These are phyloP conservation scores for Phataginus tricuspis DNA, from an alignment of 2,797 vertebrate species.

Conservation along the genomic window DNA sequence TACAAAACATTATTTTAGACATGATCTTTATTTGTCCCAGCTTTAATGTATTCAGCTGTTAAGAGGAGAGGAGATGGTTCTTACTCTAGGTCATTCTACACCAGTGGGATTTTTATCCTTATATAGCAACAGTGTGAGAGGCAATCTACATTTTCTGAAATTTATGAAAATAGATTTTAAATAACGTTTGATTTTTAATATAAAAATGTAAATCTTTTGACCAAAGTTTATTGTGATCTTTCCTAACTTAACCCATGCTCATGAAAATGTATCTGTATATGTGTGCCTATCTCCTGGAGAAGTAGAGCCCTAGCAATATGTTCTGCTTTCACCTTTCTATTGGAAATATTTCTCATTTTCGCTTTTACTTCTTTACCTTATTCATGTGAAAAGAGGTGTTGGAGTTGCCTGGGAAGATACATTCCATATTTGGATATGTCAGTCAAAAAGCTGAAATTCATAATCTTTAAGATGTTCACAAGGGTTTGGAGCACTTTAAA, in stretches of 20 bases:
- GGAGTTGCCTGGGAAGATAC: not conserved
- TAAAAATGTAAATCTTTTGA: slow-evolving; percentile 37
- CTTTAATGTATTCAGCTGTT: slow-evolving; percentile 55
- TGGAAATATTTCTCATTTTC: not conserved
- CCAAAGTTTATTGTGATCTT: slow-evolving; percentile 3
- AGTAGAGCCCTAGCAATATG: not conserved
- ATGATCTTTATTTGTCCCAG: slow-evolving; percentile 61
- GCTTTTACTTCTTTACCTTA: not conserved
- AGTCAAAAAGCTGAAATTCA: slow-evolving; percentile 12
- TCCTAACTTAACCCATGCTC: not conserved
- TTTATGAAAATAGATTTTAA: slow-evolving; percentile 36
- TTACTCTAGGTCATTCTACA: slow-evolving; percentile 34
- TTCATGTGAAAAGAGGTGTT: not conserved
- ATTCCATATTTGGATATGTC: slow-evolving; percentile 10
- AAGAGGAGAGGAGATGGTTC: slow-evolving; percentile 4
- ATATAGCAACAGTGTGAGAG: not conserved
- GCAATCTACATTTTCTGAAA: slow-evolving; percentile 16
- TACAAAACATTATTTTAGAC: not conserved
- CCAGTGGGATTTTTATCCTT: slow-evolving; percentile 45
- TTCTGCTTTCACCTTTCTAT: not conserved
- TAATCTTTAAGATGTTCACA: not conserved
- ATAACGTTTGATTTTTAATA: slow-evolving; percentile 30
- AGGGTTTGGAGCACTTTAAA: not conserved
- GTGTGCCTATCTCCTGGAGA: not conserved
- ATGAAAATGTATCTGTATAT: not conserved